Base-by-base conservation (phyloP, 2,888 invertebrate genomes). In the Pollenia amentaria region DNA sequence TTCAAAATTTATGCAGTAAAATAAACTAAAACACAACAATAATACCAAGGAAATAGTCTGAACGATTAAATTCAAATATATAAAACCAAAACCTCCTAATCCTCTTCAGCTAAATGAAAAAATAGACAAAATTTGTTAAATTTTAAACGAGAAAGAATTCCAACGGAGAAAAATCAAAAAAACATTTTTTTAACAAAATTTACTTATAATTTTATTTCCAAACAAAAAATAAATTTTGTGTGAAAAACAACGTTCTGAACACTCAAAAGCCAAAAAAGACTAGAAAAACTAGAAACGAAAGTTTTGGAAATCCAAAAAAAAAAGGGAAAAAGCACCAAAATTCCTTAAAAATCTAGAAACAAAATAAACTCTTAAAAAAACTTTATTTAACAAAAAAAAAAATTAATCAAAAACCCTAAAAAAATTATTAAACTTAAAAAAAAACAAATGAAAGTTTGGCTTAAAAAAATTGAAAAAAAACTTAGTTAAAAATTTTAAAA, bases 161-260 rank as follows among this genome's bases (percentile, higher is more conserved):
- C 16, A 80, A 53, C 46, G 65, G 65, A 65, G 67, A 57, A 86
- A 75, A 83, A 83, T 65, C 72, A 57, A 82, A 84, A 88, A 70
- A 87, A 79, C 80, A 67, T 29, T 65, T 65, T 55, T 44, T 44
- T 87, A 79, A 57, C 76, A 88, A 88, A 83, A 89, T 80, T 89
- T 87, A 64, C 81, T 87, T 83, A 86, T 62, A 84, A 84, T 87
- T 88, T 88, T 69, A 75, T 79, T 88, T 69, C 29, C 29, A 29
- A 29, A 29, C 29, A 9, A 76, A 62, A 75, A 69, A 78, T 85
- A 87, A 89, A 81, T 88, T 29, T 88, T 62, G 65, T 78, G 73
- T 64, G 72, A 83, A 65, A 85, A 88, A 88, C 69, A 88, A 88
- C 88, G 89, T 91, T 90, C 89, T 90, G 90, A 91, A 90, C 89